Percentiles rank a stretch among this genome's conserved stretches.
Evolutionary conservation across 1,140 invertebrate genomes (phyloP).

Genomic region (Alviniconcha marisindica): DNA sequence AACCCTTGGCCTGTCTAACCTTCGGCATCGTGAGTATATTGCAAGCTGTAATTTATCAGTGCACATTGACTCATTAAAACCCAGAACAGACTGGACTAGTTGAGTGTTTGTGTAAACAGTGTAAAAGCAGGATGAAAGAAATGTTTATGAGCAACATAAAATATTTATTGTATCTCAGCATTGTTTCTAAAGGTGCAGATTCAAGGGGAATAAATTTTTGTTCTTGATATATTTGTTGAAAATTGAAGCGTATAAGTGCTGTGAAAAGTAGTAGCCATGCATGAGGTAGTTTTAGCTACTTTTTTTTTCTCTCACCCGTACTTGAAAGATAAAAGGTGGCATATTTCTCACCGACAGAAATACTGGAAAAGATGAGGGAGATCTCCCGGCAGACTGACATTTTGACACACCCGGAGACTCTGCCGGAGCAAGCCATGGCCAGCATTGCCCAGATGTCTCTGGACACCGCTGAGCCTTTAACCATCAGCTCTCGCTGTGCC

Average conservation of each 20-base stretch:
- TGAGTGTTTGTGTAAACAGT: too few relatives aligned
- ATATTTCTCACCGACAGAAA: slow-evolving; percentile 27
- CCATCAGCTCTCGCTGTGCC: not conserved
- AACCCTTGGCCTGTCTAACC: slow-evolving; percentile 37
- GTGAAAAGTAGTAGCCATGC: too few relatives aligned
- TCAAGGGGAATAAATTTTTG: not conserved
- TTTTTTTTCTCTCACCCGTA: not conserved
- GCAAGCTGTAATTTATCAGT: too few relatives aligned
- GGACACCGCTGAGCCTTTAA: not conserved
- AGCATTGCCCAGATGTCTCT: not conserved
- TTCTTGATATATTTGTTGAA: not conserved
- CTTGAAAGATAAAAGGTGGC: not conserved
- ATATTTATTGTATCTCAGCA: too few relatives aligned
- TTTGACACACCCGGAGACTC: slow-evolving; percentile 16
- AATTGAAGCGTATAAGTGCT: not conserved
- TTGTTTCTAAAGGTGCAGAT: not conserved
- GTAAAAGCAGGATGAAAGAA: too few relatives aligned
- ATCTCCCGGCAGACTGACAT: slow-evolving; percentile 1
- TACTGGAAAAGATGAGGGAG: slow-evolving; percentile 33
- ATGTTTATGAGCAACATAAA: too few relatives aligned
- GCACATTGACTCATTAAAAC: too few relatives aligned
- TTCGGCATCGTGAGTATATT: slow-evolving; percentile 42
- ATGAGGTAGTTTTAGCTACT: not conserved
- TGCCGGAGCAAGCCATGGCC: slow-evolving; percentile 16
- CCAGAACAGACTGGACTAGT: too few relatives aligned